Base-by-base conservation (phyloP, 2,888 invertebrate species). In the Lagria hirta region DNA sequence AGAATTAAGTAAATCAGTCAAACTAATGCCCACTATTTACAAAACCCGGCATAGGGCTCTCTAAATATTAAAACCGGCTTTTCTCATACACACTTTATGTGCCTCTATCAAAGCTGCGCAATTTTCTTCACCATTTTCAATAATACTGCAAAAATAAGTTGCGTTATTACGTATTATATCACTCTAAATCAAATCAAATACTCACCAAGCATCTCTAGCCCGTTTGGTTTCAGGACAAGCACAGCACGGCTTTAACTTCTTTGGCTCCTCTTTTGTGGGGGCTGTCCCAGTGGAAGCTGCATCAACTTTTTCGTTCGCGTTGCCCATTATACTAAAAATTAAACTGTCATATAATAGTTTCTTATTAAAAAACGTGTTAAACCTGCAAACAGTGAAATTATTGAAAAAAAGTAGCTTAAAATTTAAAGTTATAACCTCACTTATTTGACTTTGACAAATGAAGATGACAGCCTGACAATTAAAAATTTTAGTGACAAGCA, bases 171-270 rank as follows among this genome's bases (percentile, higher is more conserved):
- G 26, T 34, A 28, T 23, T 11, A 36, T 16, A n/a, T 11, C 14
- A 43, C 29, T 16, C 13, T 8, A 20, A 16, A 24, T 24, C 35
- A 27, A 29, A 26, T 23, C n/a, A 26, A 38, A 26, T 21, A 46
- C 74, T 78, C 78, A 95, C 95, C 97, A 97, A 52, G 84, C 82
- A 76, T 97, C 97, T 62, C 97, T 77, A 17, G 74, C 84, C 72
- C 81, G 82, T 72, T 93, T 96, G 0, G 96, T 97, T 74, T 97
- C 96, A 0, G 96, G 96, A 71, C 97, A 97, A 2, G 96, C 96
- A 76, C 97, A 97, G 65, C 97, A 97, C 2, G 96, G 88, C 68
- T 95, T 97, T 49, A 92, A 74, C 66, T 92, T 91, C 28, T 87
- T 85, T 1, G 69, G 68, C 40, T 58, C 56, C 59, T 86, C 84